A percentile compares a stretch with the other conserved stretches of the same genome.
phyloP scores from a whole-genome alignment of 2,888 invertebrate species.

The Aphodius sticticus region DNA sequence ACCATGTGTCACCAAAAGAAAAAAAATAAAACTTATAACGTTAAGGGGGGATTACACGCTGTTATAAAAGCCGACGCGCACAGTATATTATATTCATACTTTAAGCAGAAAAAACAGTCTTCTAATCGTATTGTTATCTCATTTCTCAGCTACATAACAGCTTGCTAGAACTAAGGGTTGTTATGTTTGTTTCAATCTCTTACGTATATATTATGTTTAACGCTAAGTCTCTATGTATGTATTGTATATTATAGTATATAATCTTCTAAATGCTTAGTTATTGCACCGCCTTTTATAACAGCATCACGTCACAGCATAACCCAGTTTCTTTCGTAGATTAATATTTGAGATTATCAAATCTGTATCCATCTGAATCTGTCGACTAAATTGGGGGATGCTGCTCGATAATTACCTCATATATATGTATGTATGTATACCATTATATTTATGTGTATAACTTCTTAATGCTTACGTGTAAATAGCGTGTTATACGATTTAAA shows the following conservation, averaged over 20 bases:
- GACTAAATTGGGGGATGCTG: conserved; percentile 32
- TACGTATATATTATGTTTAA: conserved; percentile 46
- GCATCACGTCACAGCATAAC: conserved; percentile 36
- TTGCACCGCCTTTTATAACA: conserved; percentile 45
- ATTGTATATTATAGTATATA: conserved; percentile 35
- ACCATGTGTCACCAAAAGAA: conserved; percentile 61
- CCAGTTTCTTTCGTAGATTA: conserved; percentile 34
- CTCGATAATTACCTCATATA: conserved; percentile 37
- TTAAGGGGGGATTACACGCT: conserved; percentile 44
- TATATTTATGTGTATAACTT: conserved; percentile 55
- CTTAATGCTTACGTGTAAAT: conserved; percentile 55
- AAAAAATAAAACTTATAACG: conserved; percentile 37
- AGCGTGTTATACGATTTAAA: conserved; percentile 51
- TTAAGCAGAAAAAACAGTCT: conserved; percentile 57
- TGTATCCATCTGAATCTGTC: no score
- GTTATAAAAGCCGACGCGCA: conserved; percentile 53
- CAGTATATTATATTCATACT: conserved; percentile 41
- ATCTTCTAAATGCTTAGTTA: conserved; percentile 41
- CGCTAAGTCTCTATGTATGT: conserved; percentile 4
- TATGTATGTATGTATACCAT: conserved; percentile 42
- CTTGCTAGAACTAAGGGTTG: conserved; percentile 35
- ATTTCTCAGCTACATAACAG: conserved; percentile 14
- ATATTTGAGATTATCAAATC: not conserved
- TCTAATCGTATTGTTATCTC: conserved; percentile 47
- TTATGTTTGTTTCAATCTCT: conserved; percentile 46